A percentile compares a stretch with the other conserved stretches of the same genome.
Conservation (phyloP, 2,113 vertebrate genomes). For the Nibea albiflora region DNA sequence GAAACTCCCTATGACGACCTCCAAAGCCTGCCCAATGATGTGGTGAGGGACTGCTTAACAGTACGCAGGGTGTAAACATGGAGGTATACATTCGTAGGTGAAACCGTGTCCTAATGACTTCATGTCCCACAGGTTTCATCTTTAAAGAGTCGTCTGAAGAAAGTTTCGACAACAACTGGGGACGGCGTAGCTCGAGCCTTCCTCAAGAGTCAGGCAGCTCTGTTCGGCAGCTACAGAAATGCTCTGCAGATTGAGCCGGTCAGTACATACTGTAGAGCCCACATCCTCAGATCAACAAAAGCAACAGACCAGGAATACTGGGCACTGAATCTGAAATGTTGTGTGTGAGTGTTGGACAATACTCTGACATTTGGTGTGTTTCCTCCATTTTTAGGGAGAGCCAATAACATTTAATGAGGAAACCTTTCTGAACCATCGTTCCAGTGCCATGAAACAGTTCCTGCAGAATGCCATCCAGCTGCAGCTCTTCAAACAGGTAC, state of each 20-base stretch:
- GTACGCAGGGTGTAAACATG: background rate
- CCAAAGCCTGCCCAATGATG: constrained; percentile 94
- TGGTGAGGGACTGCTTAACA: constrained; percentile 83
- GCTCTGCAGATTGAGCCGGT: constrained; percentile 95
- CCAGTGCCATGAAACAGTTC: constrained; percentile 94
- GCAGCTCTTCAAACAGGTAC: constrained; percentile 97
- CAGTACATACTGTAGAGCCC: constrained; percentile 70
- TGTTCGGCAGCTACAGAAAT: constrained; percentile 96
- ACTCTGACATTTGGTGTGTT: constrained; percentile 1
- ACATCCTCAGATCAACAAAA: background rate
- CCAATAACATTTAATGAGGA: constrained; percentile 97
- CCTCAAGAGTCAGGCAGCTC: constrained; percentile 93
- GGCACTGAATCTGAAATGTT: background rate
- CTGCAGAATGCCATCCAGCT: constrained; percentile 97
- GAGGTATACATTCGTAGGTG: background rate
- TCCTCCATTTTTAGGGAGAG: constrained; percentile 86
- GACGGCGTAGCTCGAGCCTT: constrained; percentile 95
- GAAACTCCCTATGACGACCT: constrained; percentile 97
- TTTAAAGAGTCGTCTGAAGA: constrained; percentile 94
- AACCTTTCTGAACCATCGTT: constrained; percentile 92
- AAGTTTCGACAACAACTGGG: constrained; percentile 94
- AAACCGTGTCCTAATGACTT: background rate
- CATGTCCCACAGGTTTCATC: constrained; percentile 87
- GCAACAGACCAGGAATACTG: background rate
- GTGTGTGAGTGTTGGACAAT: background rate